These are phyloP conservation scores for Galeopterus variegatus DNA, from an alignment of 2,113 vertebrate species.

Conservation along the genomic window DNA sequence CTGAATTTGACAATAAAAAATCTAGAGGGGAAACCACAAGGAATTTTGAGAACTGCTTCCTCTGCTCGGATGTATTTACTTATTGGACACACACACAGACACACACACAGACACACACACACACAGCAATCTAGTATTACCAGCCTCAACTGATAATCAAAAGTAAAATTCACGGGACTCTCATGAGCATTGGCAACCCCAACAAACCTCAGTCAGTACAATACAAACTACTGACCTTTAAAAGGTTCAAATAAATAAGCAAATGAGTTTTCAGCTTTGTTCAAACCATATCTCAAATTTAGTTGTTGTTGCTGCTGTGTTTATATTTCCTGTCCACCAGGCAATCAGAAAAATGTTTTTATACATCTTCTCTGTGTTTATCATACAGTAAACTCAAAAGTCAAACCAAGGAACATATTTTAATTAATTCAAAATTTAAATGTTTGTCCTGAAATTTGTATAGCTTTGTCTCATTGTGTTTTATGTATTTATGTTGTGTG, in stretches of 20 bases:
- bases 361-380: neutral
- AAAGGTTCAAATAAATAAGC: neutral
- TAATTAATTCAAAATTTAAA: neutral
- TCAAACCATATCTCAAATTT: neutral
- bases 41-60: neutral
- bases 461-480: neutral
- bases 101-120: too few species aligned
- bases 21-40: neutral
- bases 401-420: neutral
- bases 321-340: neutral
- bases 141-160: neutral
- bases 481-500: neutral
- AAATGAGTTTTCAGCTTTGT: neutral
- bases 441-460: neutral
- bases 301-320: neutral
- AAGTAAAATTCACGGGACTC: neutral
- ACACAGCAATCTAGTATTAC: neutral
- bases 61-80: neutral
- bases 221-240: neutral
- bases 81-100: neutral
- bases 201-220: neutral
- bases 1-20: neutral
- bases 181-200: neutral
- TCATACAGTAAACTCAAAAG: neutral
- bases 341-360: neutral